Evolutionary conservation across 2,888 invertebrate genomes (phyloP), one percentile per base, ranked within the genome.

Genomic region (Frankliniella fusca): DNA sequence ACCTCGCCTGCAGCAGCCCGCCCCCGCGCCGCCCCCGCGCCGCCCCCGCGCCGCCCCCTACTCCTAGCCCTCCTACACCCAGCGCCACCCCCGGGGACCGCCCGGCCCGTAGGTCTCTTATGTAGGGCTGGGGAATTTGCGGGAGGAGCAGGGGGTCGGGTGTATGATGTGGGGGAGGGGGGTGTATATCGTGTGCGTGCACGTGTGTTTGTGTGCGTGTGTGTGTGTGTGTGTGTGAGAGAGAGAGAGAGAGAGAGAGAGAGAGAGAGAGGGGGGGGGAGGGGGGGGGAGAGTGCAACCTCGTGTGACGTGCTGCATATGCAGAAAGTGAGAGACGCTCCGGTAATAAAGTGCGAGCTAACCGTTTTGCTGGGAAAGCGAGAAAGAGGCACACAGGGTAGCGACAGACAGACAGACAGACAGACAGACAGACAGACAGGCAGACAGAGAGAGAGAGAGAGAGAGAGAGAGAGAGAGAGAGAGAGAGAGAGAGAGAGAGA

Each of bases 301-400:
- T 8, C 15, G 65, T 20, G 7, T 15, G 54, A 54, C 15, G 18
- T 2, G 18, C 15, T 15, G 54, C 15, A 7, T 11, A 54, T 11
- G 54, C 20, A 18, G 65, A 65, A n/a, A 65, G 65, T n/a, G 65
- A 65, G 20, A 15, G 61, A 61, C 18, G 15, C 18, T 61, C 84
- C 83, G 23, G 79, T 76, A 76, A 76, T 76, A 82, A 38, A 3
- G 38, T 38, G 38, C 38, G 38, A 38, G 38, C 38, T 38, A 38
- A 38, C 38, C 38, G 38, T 38, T n/a, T n/a, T 5, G 38, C 38
- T 38, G 38, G 38, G 38, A 38, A 5, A 38, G 38, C 38, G 38
- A 5, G 38, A 38, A 5, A 38, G 38, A 38, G 18, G 61, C n/a
- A n/a, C n/a, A 8, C 18, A 1, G 61, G 3, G 20, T n/a, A n/a